A percentile compares a stretch with the other conserved stretches of the same genome.
Conservation (phyloP, 2,113 vertebrate species). For the Triplophysa siluroides region DNA sequence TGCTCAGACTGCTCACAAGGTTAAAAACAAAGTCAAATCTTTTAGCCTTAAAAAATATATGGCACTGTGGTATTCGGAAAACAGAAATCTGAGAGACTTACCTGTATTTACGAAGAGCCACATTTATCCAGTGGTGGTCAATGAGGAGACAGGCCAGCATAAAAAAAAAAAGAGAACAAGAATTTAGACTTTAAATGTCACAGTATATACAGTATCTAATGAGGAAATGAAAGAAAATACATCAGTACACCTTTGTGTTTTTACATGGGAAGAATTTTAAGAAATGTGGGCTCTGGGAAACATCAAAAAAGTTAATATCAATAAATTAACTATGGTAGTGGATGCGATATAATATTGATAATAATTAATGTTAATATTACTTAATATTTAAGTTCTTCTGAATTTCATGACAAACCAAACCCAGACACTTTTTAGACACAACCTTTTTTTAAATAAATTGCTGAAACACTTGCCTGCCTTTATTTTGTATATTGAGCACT, state of each 20-base stretch:
- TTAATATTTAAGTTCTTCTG: background rate
- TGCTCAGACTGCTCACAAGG: constrained; percentile 9
- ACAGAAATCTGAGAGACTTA: constrained; percentile 33
- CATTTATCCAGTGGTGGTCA: background rate
- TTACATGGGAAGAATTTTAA: too few species aligned
- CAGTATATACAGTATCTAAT: background rate
- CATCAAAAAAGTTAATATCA: too few species aligned
- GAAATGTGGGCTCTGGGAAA: too few species aligned
- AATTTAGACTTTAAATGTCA: background rate
- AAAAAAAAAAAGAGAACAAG: background rate
- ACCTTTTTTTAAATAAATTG: too few species aligned
- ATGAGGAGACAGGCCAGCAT: background rate
- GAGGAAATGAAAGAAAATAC: background rate
- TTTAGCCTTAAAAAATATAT: background rate
- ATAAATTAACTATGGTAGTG: too few species aligned
- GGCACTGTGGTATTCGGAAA: background rate
- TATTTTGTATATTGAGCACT: too few species aligned
- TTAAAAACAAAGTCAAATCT: background rate
- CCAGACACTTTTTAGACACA: too few species aligned
- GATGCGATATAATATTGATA: background rate
- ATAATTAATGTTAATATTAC: constrained; percentile 20
- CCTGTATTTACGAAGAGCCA: constrained; percentile 23
- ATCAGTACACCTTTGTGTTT: background rate
- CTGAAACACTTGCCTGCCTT: too few species aligned
- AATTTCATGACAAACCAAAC: background rate